Evolutionary conservation across 2,797 vertebrate genomes (phyloP), one percentile per base, ranked within the genome.

Genomic region (Leptoclinus maculatus): DNA sequence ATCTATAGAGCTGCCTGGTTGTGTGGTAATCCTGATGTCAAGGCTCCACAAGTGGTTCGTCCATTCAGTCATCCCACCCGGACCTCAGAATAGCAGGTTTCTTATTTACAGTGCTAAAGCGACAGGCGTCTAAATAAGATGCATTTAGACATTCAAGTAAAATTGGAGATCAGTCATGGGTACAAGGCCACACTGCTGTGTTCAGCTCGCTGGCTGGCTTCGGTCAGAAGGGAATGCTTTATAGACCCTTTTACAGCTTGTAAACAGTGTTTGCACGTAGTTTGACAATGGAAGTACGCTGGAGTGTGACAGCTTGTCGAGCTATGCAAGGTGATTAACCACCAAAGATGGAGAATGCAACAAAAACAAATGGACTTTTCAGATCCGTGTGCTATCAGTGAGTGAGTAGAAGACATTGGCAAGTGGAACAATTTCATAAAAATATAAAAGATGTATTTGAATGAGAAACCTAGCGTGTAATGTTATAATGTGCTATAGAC

Each of bases 1-100:
- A 54, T 56, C 72, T 19, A 38, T 23, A 71, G 81, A 78, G 82
- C 75, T 79, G 74, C 59, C 66, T 9, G 9, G 60, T 43, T 51
- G 8, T 45, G 74, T 63, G 65, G 58, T 66, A 7, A 69, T n/a
- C 43, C 38, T 11, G 34, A 32, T 63, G 64, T 82, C 43, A 34
- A 74, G 29, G 63, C 57, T 73, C 47, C 7, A 25, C 54, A 58
- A 74, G 70, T 39, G 47, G 69, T 80, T 73, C 23, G 0, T 34
- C 49, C 34, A 23, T 39, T 54, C 68, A 39, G 23, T 45, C 70
- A 2, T 53, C 2, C 2, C 16, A 53, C 19, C 32, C n/a, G 34
- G 17, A 32, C 56, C 54, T 66, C 36, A 27, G 9, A 58, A 36
- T n/a, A n/a, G 56, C 54, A 9, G 16, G 11, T 53, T 36, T 62